Evolutionary conservation across 2,888 invertebrate species (phyloP), one percentile per base, ranked within the genome.

Genomic region (Heliconius hortense): DNA sequence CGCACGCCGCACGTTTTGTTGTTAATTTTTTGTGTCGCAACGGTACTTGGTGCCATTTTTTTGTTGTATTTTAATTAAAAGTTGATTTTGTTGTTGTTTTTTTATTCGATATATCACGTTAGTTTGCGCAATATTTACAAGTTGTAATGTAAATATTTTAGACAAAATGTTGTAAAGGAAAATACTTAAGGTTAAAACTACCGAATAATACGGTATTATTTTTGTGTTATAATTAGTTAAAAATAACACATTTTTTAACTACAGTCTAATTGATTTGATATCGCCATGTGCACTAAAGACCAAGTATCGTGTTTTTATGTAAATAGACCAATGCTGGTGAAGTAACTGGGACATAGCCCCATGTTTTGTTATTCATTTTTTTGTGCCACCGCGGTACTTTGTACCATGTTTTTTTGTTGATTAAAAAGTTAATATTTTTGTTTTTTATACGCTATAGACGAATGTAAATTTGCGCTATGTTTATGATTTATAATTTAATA

Each of bases 21-120:
- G 31, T 35, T 59, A 28, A 15, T n/a, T 39, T 43, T 28, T 68
- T 72, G 18, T 59, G 2, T 39, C 15, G 56, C 21, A 15, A 28
- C 28, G 76, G 76, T 69, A 62, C 63, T 73, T 63, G 21, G 31
- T 48, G 56, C 76, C 76, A 15, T 53, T n/a, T 53, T 43, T 56
- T 18, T 35, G 35, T 35, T 35, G 35, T 62, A 3, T 21, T n/a
- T 59, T 4, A 5, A 56, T 31, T 31, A 53, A 56, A 59, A 53
- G n/a, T 59, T 26, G 21, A 13, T 60, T 69, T 69, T 43, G 21
- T 62, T 66, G 2, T 31, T 62, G 31, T 63, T 26, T 26, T 62
- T 62, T 28, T 28, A 31, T 15, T 63, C 7, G 28, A 28, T 7
- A 18, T 31, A 7, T 21, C 10, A 21, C 8, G 18, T 28, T 1